Evolutionary conservation across 2,888 invertebrate genomes (phyloP), one percentile per base, ranked within the genome.

Genomic region (Hemaris fuciformis): DNA sequence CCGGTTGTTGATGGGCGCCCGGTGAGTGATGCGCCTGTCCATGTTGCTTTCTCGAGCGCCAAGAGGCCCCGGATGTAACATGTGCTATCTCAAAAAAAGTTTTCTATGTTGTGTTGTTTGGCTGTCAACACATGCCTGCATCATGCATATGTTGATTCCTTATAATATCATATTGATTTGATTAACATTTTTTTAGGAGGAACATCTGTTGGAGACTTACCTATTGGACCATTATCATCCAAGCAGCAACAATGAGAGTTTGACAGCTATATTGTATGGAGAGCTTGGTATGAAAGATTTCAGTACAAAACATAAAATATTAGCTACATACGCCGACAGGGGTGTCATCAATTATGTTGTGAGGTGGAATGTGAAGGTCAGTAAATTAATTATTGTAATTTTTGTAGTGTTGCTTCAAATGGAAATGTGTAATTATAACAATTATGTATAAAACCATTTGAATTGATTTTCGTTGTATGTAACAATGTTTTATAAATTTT

Each of bases 181-280:
- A 7, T 43, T n/a, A 38, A 64, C 34, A 63, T 20, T 61, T 59
- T 83, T 81, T 65, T 66, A 92, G 91, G 82, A 84, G 48, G 84
- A 88, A 23, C 83, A 90, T 64, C 80, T 73, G 62, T 66, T 95
- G 60, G 94, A 95, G 70, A 93, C 95, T 25, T 98, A 96, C 77
- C 94, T 95, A 64, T 93, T 97, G 64, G 98, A 99, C 87, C 98
- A 98, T 79, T 94, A 96, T 69, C 98, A 95, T 84, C 97, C 97
- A 8, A 95, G 95, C 60, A 95, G 95, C 66, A 95, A 95, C 73
- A 95, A 96, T 76, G 94, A 94, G 66, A 94, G 94, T 62, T 86
- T 95, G 45, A 94, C 95, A 41, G 95, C 97, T 22, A 94, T 99
- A 61, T 91, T 99, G 20, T 99, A 99, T 90, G 98, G 97, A 56